Evolutionary conservation across 2,113 vertebrate species (phyloP).

Genomic region (Mugil cephalus): DNA sequence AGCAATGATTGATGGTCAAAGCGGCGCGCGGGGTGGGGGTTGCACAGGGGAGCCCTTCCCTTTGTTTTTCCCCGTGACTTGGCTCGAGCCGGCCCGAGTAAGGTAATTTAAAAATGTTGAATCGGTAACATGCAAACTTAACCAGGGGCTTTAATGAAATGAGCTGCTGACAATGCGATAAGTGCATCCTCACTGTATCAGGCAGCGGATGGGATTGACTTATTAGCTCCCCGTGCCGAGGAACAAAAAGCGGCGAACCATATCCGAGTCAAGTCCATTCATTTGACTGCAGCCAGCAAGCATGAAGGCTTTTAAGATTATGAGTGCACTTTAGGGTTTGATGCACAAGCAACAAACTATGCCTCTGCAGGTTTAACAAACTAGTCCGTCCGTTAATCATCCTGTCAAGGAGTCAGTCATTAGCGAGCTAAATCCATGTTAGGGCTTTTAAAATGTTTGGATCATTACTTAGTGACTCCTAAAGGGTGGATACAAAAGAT

Average conservation of each 20-base stretch:
- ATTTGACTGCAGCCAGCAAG: slow-evolving; percentile 66
- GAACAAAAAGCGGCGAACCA: slow-evolving; percentile 71
- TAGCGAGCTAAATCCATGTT: slow-evolving; percentile 35
- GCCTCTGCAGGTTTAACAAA: slow-evolving; percentile 57
- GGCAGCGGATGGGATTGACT: slow-evolving; percentile 66
- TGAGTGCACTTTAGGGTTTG: slow-evolving; percentile 48
- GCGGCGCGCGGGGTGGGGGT: slow-evolving; percentile 41
- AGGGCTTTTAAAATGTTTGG: slow-evolving; percentile 39
- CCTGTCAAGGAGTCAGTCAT: slow-evolving; percentile 58
- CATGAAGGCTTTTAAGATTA: slow-evolving; percentile 74
- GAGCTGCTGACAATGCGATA: slow-evolving; percentile 75
- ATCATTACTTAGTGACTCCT: slow-evolving; percentile 42
- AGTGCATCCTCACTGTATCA: slow-evolving; percentile 65
- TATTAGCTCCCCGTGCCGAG: slow-evolving; percentile 59
- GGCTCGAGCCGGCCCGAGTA: slow-evolving; percentile 29
- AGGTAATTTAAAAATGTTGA: slow-evolving; percentile 74
- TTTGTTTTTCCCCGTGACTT: slow-evolving; percentile 60
- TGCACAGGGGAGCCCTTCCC: slow-evolving; percentile 56
- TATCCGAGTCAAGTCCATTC: slow-evolving; percentile 64
- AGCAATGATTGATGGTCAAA: slow-evolving; percentile 76
- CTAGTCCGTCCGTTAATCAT: slow-evolving; percentile 51
- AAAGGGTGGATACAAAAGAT: slow-evolving; percentile 6
- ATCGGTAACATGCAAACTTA: slow-evolving; percentile 73
- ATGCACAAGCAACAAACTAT: slow-evolving; percentile 46
- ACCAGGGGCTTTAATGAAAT: slow-evolving; percentile 69